Conservation (phyloP, 1,140 invertebrate genomes). For the Drosophila rufa region DNA sequence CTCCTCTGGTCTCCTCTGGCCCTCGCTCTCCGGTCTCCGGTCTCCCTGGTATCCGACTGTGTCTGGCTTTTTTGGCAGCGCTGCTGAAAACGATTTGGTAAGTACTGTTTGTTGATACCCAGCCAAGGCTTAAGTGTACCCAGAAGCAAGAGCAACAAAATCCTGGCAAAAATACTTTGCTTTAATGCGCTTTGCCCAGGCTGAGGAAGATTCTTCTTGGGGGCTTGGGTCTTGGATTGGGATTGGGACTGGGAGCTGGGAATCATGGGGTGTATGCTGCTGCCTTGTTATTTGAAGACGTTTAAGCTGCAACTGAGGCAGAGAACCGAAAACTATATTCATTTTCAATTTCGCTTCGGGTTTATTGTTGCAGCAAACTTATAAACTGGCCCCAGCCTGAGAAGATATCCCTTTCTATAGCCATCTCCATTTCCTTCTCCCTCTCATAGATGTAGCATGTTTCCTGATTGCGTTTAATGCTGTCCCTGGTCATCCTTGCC, state of each 20-base stretch:
- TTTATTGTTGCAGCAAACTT: constrained; percentile 13
- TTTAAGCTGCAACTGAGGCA: constrained; percentile 51
- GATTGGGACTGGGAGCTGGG: constrained; percentile 1
- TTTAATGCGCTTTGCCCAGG: constrained; percentile 70
- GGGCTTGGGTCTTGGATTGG: neutral
- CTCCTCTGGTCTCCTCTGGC: neutral
- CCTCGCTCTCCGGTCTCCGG: neutral
- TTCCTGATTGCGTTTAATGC: constrained; percentile 38
- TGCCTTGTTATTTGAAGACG: constrained; percentile 61
- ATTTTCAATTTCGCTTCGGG: constrained; percentile 48
- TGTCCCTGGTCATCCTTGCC: constrained; percentile 2
- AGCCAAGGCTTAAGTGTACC: constrained; percentile 75
- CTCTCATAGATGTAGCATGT: constrained; percentile 4
- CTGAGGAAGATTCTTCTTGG: constrained; percentile 1
- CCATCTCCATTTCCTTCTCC: constrained; percentile 2
- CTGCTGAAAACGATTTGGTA: constrained; percentile 62
- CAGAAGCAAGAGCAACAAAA: constrained; percentile 65
- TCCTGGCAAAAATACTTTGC: constrained; percentile 63
- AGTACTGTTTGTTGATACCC: constrained; percentile 76
- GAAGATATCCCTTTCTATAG: constrained; percentile 20
- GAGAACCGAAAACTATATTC: constrained; percentile 41
- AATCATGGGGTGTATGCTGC: constrained; percentile 9
- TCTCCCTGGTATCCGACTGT: constrained; percentile 9
- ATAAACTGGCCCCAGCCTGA: constrained; percentile 18
- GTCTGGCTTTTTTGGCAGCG: constrained; percentile 65